Conservation (phyloP, 53 echinoderm and acorn worm genomes). For the Stichopus horrens region DNA sequence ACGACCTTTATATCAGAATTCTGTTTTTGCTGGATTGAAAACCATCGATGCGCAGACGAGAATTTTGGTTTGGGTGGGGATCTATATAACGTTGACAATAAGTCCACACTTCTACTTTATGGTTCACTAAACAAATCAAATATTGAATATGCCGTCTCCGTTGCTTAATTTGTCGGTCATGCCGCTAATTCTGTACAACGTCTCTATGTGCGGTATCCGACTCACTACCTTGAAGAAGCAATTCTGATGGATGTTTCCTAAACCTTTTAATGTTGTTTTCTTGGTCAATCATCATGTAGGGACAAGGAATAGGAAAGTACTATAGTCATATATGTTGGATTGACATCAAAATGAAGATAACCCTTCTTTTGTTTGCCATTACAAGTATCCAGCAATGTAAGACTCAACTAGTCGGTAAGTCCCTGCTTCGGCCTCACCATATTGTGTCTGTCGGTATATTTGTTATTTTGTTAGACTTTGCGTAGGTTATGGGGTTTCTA, state of each 20-base stretch:
- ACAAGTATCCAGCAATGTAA: constrained; percentile 8
- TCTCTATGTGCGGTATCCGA: not conserved
- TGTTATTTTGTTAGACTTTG: not conserved
- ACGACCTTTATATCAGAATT: too few species aligned
- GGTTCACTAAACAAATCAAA: not conserved
- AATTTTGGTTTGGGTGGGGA: not conserved
- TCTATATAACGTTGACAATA: not conserved
- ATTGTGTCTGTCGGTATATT: not conserved
- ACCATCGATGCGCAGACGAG: not conserved
- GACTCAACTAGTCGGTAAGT: not conserved
- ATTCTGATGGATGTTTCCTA: not conserved
- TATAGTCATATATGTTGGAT: constrained; percentile 4
- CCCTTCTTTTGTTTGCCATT: not conserved
- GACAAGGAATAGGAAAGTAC: not conserved
- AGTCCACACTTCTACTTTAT: not conserved
- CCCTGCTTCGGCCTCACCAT: not conserved
- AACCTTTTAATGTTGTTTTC: not conserved
- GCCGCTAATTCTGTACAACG: too few species aligned
- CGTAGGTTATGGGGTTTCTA: not conserved
- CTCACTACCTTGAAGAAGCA: not conserved
- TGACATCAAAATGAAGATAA: constrained; percentile 29
- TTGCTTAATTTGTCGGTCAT: not conserved
- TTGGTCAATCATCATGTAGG: not conserved
- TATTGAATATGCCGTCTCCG: not conserved
- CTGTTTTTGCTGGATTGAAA: not conserved